These are phyloP conservation scores for Laupala kohalensis DNA, from an alignment of 1,140 invertebrate species.

Conservation along the genomic window DNA sequence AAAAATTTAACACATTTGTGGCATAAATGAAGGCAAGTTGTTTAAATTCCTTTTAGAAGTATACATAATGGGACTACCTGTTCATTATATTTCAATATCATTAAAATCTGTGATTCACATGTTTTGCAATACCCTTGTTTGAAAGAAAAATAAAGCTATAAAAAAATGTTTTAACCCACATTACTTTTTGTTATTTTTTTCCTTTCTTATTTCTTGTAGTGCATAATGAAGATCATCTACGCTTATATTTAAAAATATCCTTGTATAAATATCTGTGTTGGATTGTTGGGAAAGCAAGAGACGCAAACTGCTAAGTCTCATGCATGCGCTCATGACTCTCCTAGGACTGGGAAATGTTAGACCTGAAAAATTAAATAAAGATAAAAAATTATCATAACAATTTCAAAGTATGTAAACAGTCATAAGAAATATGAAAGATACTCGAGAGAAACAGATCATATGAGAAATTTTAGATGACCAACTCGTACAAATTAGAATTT, in stretches of 20 bases:
- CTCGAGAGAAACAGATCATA: not conserved
- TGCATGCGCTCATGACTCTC: not conserved
- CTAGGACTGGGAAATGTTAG: not conserved
- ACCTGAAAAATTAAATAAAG: conserved; percentile 6
- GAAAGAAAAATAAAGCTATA: too few relatives aligned
- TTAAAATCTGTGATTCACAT: too few relatives aligned
- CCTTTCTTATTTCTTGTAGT: not conserved
- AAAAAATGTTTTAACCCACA: too few relatives aligned
- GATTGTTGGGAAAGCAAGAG: conserved; percentile 7
- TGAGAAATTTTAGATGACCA: not conserved
- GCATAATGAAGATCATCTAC: conserved; percentile 10
- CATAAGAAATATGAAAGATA: not conserved
- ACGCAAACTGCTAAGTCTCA: not conserved
- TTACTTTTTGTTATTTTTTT: too few relatives aligned
- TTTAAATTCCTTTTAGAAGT: too few relatives aligned
- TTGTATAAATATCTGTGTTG: not conserved
- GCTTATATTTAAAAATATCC: conserved; percentile 8
- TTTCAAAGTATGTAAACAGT: not conserved
- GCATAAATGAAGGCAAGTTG: too few relatives aligned
- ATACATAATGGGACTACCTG: too few relatives aligned
- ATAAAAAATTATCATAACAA: not conserved
- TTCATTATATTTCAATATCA: too few relatives aligned
- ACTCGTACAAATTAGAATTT: not conserved
- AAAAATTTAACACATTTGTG: too few relatives aligned
- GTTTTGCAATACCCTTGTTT: too few relatives aligned